Evolutionary conservation across 2,797 vertebrate species (phyloP), one percentile per base, ranked within the genome.

Genomic region (Malurus splendens): DNA sequence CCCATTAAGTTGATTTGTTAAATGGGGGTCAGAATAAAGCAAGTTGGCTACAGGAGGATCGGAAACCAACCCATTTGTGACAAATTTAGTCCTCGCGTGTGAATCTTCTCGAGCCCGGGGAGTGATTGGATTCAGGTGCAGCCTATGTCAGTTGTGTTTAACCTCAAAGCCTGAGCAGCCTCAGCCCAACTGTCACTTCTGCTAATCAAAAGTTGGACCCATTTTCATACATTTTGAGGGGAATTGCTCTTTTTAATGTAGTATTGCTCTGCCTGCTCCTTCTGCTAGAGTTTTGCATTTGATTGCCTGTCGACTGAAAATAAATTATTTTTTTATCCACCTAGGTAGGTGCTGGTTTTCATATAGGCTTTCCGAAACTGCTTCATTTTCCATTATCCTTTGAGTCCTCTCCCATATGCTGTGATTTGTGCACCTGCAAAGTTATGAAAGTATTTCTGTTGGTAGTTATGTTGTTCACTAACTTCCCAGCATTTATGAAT

Each of bases 101-200:
- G 96, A 97, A 96, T 97, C 97, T 97, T 97, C 96, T 94, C 94
- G 8, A 95, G 96, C 95, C 83, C 27, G 5, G 36, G 85, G 86
- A 75, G 51, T 98, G 98, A 98, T 98, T 98, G 97, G 95, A 97
- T 98, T 97, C 98, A 98, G 98, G 97, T 98, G 96, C 94, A 96
- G 96, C 86, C 93, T 89, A 48, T 96, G 94, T 97, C 93, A 89
- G 74, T 94, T 95, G 94, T 94, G 95, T 95, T 97, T 97, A 96
- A 96, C 96, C 97, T 97, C 96, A 94, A 89, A 95, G 95, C 95
- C 88, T 38, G 87, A 95, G 93, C 94, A 86, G 27, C 72, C 66
- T 84, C 94, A 92, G 91, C 95, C 93, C 60, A 52, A 93, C 88
- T 89, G 90, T 95, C 97, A 92, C 94, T 95, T 93, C 70, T 51